Percentiles rank a stretch among this genome's conserved stretches.
phyloP scores from a whole-genome alignment of 2,888 invertebrate genomes.

The Tupiocoris notatus region DNA sequence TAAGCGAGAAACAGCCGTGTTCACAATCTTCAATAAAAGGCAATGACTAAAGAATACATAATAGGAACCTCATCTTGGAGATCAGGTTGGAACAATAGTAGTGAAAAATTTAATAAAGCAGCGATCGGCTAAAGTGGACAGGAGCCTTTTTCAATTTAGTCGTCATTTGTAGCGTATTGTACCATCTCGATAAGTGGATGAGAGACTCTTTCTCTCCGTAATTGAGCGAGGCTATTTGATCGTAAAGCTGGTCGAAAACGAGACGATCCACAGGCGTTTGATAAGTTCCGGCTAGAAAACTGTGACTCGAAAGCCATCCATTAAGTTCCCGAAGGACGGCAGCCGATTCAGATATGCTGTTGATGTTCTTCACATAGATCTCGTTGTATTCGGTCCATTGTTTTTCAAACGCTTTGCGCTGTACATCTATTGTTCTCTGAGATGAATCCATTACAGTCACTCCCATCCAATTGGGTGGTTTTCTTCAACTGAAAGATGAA shows the following conservation, averaged over 20 bases:
- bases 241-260: constrained; percentile 18
- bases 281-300: constrained; percentile 8
- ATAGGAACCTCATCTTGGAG: too few relatives aligned
- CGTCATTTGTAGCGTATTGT: constrained; percentile 16
- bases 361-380: constrained; percentile 32
- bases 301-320: constrained; percentile 22
- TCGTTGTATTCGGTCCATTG: constrained; percentile 23
- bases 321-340: constrained; percentile 16
- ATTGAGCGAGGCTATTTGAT: constrained; percentile 21
- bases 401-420: constrained; percentile 1
- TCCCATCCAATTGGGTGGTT: too few relatives aligned
- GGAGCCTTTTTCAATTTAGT: not conserved
- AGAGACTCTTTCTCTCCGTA: constrained; percentile 19
- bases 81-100: too few relatives aligned
- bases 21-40: too few relatives aligned
- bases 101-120: constrained; percentile 11
- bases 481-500: too few relatives aligned
- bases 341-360: constrained; percentile 10
- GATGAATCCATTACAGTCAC: not conserved
- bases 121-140: constrained; percentile 21
- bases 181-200: constrained; percentile 29
- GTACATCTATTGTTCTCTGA: not conserved
- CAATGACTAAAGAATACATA: too few relatives aligned
- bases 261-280: constrained; percentile 4
- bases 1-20: too few relatives aligned